Base-by-base conservation (phyloP, 2,888 invertebrate species). In the Drosophila nr. perissopoda region DNA sequence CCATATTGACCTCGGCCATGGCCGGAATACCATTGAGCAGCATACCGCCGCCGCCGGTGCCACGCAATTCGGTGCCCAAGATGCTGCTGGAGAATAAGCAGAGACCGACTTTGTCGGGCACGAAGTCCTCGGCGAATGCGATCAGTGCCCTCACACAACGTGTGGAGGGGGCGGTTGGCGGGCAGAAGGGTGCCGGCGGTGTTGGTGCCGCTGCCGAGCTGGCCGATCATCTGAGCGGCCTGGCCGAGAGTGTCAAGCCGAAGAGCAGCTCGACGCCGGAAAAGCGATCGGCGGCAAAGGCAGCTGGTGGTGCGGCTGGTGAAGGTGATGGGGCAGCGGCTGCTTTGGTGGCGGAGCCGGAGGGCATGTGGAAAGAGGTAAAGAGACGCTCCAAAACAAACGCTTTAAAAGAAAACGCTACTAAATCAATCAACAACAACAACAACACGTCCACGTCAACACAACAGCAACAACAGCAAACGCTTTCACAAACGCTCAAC, bases 11-110 rank as follows among this genome's bases (percentile, higher is more conserved):
- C 56, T 81, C 91, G 58, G 80, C 80, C 54, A 91, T 92, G 92
- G 92, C 91, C 25, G 81, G 95, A 5, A 94, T 94, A 75, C 93
- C 96, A 51, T 93, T 96, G 71, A 92, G 95, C 18, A 94, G 95
- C 66, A 95, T 97, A 78, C 96, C 96, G 2, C 95, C 96, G 34
- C 91, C 91, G 45, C 96, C 96, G 18, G 90, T 96, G 87, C 96
- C 96, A 52, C 95, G 95, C 93, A 95, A 94, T 64, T 92, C 94
- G 72, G 85, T 91, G 69, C 88, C 90, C 36, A 86, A 82, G 45
- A 83, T 91, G 83, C 69, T 90, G 76, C 69, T 84, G 79, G 89
- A 91, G 58, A 87, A 86, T 76, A 87, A 86, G 76, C 86, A 78
- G 71, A 80, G 80, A 48, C 72, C 80, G 16, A 54, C 69, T 21